Percentiles rank a stretch among this genome's conserved stretches.
These are phyloP conservation scores for Phaedon cochleariae DNA, from an alignment of 2,888 invertebrate species.

Conservation along the genomic window DNA sequence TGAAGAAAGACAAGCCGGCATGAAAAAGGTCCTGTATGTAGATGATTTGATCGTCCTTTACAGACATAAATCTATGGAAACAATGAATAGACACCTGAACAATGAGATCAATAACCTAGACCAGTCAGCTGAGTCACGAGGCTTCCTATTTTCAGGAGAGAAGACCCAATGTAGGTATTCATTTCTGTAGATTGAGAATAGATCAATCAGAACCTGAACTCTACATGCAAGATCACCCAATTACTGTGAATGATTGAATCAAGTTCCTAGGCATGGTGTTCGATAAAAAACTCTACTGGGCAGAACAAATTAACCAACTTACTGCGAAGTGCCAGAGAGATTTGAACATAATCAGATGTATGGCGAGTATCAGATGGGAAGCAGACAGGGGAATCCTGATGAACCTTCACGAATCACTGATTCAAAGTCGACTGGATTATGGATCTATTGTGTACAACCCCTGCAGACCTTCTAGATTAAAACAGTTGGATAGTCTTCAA, in stretches of 20 bases:
- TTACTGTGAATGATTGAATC: not conserved
- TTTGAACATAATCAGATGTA: slow-evolving; percentile 7
- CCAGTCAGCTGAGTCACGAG: not conserved
- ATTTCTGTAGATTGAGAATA: not conserved
- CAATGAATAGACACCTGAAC: not conserved
- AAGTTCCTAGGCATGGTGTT: slow-evolving; percentile 11
- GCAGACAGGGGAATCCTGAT: slow-evolving; percentile 10
- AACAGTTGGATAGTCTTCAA: not conserved
- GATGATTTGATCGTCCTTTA: too few species aligned
- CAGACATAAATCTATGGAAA: too few species aligned
- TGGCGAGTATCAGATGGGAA: slow-evolving; percentile 13
- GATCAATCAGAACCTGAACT: not conserved
- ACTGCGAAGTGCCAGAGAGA: slow-evolving; percentile 2
- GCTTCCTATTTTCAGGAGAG: not conserved
- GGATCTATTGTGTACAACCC: slow-evolving; percentile 13
- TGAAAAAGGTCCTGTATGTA: too few species aligned
- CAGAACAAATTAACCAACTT: not conserved
- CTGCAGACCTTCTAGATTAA: not conserved
- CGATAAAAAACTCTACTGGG: slow-evolving; percentile 12
- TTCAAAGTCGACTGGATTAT: slow-evolving; percentile 16
- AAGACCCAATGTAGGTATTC: not conserved
- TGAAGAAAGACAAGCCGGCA: too few species aligned
- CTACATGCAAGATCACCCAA: not conserved
- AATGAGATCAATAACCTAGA: not conserved
- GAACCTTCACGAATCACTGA: slow-evolving; percentile 1